These are phyloP conservation scores for Puffinus mauretanicus DNA, from an alignment of 2,113 vertebrate species.

Conservation along the genomic window DNA sequence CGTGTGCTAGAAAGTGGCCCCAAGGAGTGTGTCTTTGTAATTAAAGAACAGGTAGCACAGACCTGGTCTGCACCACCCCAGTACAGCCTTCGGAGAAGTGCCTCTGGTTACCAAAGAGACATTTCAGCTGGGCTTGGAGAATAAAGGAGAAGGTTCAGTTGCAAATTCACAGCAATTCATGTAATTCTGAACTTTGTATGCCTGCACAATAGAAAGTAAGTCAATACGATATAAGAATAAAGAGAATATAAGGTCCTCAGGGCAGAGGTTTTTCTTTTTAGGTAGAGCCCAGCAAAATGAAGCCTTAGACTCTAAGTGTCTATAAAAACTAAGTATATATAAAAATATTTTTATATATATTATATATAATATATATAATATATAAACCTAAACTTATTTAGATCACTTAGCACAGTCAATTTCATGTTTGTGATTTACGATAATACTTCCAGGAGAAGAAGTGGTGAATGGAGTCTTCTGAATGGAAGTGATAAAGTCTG, in stretches of 20 bases:
- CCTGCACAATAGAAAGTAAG: neutral
- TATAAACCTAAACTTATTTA: neutral
- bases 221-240: neutral
- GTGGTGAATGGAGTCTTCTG: neutral
- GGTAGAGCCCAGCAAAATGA: neutral
- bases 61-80: neutral
- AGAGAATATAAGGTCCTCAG: neutral
- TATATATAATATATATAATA: neutral
- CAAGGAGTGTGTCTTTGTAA: too few species aligned
- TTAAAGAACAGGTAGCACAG: neutral
- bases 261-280: neutral
- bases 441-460: neutral
- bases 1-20: neutral
- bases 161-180: neutral
- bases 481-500: neutral
- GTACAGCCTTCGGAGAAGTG: accelerated
- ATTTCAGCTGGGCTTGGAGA: neutral
- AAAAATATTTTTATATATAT: too few species aligned
- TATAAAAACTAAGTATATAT: neutral
- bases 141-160: neutral
- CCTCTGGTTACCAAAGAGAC: neutral
- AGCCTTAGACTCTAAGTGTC: neutral
- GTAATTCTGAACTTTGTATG: neutral
- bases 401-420: neutral
- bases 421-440: neutral